These are phyloP conservation scores for Cossypha dichroa DNA, from an alignment of 2,797 vertebrate species.

Conservation along the genomic window DNA sequence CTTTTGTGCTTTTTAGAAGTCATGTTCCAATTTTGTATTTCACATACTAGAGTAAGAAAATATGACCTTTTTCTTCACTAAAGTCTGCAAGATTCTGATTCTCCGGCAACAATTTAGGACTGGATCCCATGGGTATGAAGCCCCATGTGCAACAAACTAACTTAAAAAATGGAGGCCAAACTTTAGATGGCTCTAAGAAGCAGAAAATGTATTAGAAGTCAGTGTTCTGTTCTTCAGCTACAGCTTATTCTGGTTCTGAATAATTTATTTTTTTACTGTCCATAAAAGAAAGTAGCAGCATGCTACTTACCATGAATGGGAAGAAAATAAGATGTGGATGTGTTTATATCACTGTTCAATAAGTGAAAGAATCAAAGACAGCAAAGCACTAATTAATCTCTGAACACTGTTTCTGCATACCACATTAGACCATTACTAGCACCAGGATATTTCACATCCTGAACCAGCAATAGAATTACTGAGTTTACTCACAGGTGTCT, in stretches of 20 bases:
- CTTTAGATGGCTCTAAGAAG: not conserved
- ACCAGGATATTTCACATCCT: not conserved
- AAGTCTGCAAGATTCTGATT: not conserved
- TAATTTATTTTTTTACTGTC: not conserved
- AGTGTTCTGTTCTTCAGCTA: not conserved
- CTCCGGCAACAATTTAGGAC: not conserved
- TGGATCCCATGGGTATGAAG: not conserved
- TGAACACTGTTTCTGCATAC: accelerated
- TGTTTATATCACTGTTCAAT: not conserved
- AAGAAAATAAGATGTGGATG: not conserved
- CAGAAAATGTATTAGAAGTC: not conserved
- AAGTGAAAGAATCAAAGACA: not conserved
- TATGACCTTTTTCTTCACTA: not conserved
- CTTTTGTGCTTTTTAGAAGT: not conserved
- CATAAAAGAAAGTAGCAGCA: not conserved
- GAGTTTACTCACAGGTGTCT: not conserved
- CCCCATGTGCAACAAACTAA: not conserved
- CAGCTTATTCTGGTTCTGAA: not conserved
- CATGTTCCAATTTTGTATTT: not conserved
- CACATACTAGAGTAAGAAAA: not conserved
- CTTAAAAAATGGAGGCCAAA: not conserved
- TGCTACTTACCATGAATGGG: not conserved
- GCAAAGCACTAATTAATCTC: not conserved
- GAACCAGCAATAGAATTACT: not conserved
- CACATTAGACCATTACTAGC: not conserved